Base-by-base conservation (phyloP, 1,140 invertebrate genomes). In the Lordiphosa mommai region DNA sequence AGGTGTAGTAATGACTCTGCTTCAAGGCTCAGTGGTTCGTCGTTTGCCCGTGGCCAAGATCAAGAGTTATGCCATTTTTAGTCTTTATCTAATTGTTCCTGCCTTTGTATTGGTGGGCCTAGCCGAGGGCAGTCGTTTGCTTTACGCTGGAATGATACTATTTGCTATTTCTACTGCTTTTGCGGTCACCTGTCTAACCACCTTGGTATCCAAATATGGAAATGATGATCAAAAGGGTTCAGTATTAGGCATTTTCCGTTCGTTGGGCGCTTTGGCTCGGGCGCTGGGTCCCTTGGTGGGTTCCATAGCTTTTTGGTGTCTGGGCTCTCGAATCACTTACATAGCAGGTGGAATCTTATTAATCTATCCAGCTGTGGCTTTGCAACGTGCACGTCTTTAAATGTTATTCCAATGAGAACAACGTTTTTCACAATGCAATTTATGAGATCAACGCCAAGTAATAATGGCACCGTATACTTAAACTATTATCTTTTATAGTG, bases 111-210 rank as follows among this genome's bases (percentile, higher is more conserved):
- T 94, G 40, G 94, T 99, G 65, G 97, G 96, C 3, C 72, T 96
- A 2, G 91, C 92, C 4, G 89, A 91, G 32, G 58, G 57, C 57
- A 74, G 72, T 36, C 29, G 60, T 0, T 82, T 90, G 60, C 90
- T 99, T 4, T 97, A 95, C 90, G 69, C 93, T 40, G 97, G 96
- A 17, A 91, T 99, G 44, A 92, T 95, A 50, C 89, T 99, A 1
- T 99, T 97, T 90, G 94, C 97, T 34, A 92, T 97, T 85, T 97
- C 97, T 7, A 98, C 97, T 1, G 95, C 97, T 3, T 95, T 97
- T 89, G 96, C 97, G 36, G 97, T 99, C 5, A 97, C 97, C 14
- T 98, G 97, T 88, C 91, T 99, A 86, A 98, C 95, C 63, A 96
- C 97, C 7, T 89, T 98, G 85, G 96, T 96, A 0, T 96, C 97